Base-by-base conservation (phyloP, 1,140 invertebrate species). In the Marisa cornuarietis region DNA sequence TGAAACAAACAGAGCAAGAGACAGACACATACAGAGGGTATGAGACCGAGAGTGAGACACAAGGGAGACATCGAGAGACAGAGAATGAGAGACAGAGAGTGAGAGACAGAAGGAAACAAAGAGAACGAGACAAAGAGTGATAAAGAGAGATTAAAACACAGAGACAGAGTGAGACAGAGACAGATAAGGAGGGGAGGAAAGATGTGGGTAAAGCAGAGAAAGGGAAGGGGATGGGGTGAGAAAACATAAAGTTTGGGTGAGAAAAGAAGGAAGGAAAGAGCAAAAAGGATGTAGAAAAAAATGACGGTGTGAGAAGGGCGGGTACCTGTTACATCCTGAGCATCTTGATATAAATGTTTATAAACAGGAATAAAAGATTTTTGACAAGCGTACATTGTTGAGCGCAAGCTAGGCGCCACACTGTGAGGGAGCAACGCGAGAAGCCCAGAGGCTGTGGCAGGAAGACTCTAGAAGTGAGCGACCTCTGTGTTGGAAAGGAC, bases 31-130 rank as follows among this genome's bases (percentile, higher is more conserved):
- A n/a, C n/a, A n/a, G n/a, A n/a, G n/a, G n/a, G n/a, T n/a, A n/a
- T n/a, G n/a, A n/a, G n/a, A n/a, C n/a, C n/a, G 72, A 11, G 5
- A 74, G 72, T 49, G 72, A 74, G 72, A 58, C 7, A 74, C 3
- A 49, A 74, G 49, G 26, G 49, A 74, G 72, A 74, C 26, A 74
- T 20, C 31, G 72, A 74, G 72, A 74, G 72, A 74, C 26, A 74
- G 72, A 74, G 7, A 74, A 5, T 49, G 52, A 74, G 72, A 54
- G 72, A n/a, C n/a, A n/a, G n/a, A n/a, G n/a, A 68, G 65, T 68
- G 26, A 71, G 69, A 71, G 26, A 71, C n/a, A 49, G 11, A 71
- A 42, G 42, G 69, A n/a, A n/a, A n/a, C n/a, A n/a, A n/a, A n/a
- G n/a, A n/a, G n/a, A n/a, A n/a, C n/a, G n/a, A 71, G 68, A 8